phyloP scores from a whole-genome alignment of 2,797 vertebrate genomes.

The Centropyge bicolor region DNA sequence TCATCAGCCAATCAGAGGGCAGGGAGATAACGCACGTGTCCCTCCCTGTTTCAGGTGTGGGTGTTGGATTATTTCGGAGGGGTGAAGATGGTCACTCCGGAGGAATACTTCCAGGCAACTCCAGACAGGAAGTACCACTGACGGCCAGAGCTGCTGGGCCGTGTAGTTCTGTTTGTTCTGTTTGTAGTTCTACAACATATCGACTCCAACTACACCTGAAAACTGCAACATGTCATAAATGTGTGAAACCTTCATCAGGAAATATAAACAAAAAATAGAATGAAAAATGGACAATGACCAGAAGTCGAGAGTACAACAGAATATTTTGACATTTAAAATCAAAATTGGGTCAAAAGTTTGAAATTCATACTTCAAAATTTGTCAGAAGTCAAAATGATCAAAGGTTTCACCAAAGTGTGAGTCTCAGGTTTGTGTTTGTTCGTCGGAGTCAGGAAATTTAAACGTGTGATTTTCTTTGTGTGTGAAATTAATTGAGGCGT shows the following conservation, averaged over 20 bases:
- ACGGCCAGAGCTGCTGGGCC: slow-evolving; percentile 15
- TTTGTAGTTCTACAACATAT: background rate
- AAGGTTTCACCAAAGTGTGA: no score
- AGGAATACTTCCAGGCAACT: slow-evolving; percentile 90
- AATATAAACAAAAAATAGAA: background rate
- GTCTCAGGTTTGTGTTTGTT: no score
- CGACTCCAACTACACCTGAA: background rate
- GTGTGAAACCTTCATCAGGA: background rate
- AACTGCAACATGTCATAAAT: background rate
- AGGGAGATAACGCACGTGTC: background rate
- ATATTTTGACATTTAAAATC: no score
- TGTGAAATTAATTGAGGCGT: background rate
- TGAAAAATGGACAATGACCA: no score
- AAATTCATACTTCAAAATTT: no score
- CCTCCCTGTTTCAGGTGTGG: slow-evolving; percentile 86
- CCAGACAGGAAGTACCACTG: slow-evolving; percentile 80
- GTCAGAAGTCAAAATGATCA: no score
- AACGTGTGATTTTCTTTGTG: background rate
- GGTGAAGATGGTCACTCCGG: slow-evolving; percentile 90
- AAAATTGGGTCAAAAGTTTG: no score
- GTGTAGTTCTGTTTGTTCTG: slow-evolving; percentile 26
- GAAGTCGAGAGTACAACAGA: no score
- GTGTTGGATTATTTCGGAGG: slow-evolving; percentile 97
- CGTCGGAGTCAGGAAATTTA: no score
- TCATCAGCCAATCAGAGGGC: slow-evolving; percentile 28